Percentiles rank a stretch among this genome's conserved stretches.
These are phyloP conservation scores for Onchidella celtica DNA, from an alignment of 2,888 invertebrate species.

Conservation along the genomic window DNA sequence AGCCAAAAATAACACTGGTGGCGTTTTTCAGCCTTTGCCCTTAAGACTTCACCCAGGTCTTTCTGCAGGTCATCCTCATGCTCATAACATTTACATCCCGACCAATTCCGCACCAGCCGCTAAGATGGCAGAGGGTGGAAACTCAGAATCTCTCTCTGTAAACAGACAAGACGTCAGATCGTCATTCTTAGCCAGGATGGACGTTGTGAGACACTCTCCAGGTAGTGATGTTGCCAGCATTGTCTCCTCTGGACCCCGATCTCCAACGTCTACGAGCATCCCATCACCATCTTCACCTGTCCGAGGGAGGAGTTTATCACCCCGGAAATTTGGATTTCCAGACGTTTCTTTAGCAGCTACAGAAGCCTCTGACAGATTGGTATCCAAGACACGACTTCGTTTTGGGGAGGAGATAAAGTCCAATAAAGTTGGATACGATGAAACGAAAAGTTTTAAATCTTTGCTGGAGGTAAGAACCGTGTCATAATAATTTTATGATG, in stretches of 20 bases:
- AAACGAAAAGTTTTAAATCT: slow-evolving; percentile 24
- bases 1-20: too few species aligned
- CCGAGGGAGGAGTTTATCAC: neutral
- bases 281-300: neutral
- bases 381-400: neutral
- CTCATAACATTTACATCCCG: too few species aligned
- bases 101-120: too few species aligned
- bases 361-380: neutral
- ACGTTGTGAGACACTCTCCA: neutral
- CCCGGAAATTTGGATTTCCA: neutral
- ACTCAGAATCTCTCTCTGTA: too few species aligned
- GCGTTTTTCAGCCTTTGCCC: slow-evolving; percentile 7
- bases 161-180: neutral
- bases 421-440: neutral
- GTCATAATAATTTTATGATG: neutral
- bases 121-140: too few species aligned
- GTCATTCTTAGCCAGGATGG: neutral
- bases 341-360: neutral
- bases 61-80: neutral
- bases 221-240: neutral
- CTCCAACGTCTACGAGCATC: neutral
- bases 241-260: neutral
- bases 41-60: neutral
- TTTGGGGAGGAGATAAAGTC: neutral
- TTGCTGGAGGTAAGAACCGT: slow-evolving; percentile 39